Conservation (phyloP, 2,888 invertebrate species). For the Cyaniris semiargus region DNA sequence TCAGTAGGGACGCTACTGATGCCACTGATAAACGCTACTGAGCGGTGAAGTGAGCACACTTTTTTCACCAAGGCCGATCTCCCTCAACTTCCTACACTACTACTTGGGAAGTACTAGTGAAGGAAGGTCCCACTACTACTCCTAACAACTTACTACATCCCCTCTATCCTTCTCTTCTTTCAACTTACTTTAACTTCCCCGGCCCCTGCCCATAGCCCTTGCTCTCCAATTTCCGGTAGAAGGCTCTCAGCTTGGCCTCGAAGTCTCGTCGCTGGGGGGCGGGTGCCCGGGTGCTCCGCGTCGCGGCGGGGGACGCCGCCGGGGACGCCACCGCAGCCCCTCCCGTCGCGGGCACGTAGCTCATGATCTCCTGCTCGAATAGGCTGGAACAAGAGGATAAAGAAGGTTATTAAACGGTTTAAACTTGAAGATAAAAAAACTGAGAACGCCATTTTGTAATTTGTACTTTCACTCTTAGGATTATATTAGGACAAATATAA, state of each 20-base stretch:
- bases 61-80: no score
- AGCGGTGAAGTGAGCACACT: no score
- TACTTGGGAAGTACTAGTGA: no score
- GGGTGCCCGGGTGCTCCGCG: slow-evolving; percentile 89
- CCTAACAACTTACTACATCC: neutral
- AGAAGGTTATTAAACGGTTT: no score
- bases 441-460: neutral
- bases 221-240: slow-evolving; percentile 96
- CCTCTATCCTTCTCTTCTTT: neutral
- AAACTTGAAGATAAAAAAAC: neutral
- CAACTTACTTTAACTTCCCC: slow-evolving; percentile 94
- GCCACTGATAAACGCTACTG: no score
- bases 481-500: no score
- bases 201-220: slow-evolving; percentile 99
- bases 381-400: slow-evolving; percentile 81
- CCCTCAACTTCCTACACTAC: no score
- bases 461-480: no score
- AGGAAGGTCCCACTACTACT: no score
- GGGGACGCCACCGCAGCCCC: slow-evolving; percentile 80
- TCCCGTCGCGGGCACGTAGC: slow-evolving; percentile 90
- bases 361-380: slow-evolving; percentile 99
- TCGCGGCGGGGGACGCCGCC: slow-evolving; percentile 90
- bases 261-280: slow-evolving; percentile 96
- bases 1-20: no score
- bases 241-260: slow-evolving; percentile 95